These are phyloP conservation scores for Drosophila orena DNA, from an alignment of 1,140 invertebrate species.

Conservation along the genomic window DNA sequence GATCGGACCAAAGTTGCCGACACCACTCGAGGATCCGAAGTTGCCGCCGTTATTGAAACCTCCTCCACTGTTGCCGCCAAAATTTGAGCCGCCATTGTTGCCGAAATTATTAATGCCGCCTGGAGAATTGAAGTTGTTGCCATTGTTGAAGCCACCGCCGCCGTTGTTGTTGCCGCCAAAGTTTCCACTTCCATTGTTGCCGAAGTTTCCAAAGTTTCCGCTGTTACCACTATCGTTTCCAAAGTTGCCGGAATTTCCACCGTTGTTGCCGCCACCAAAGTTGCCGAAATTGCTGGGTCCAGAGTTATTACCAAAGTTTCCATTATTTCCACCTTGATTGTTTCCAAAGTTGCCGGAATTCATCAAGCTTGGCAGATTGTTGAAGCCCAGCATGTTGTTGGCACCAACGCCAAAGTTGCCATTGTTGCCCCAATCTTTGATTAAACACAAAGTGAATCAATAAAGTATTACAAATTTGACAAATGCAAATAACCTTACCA, in stretches of 20 bases:
- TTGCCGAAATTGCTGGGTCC: slow-evolving; percentile 69
- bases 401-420: slow-evolving; percentile 74
- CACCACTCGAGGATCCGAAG: neutral
- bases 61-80: slow-evolving; percentile 42
- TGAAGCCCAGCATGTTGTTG: slow-evolving; percentile 80
- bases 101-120: slow-evolving; percentile 50
- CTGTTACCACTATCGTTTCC: slow-evolving; percentile 50
- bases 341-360: slow-evolving; percentile 84
- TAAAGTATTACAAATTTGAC: neutral
- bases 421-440: slow-evolving; percentile 76
- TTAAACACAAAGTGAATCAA: neutral
- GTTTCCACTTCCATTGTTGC: slow-evolving; percentile 67
- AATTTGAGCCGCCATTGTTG: slow-evolving; percentile 58
- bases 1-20: slow-evolving; percentile 14
- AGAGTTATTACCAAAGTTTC: slow-evolving; percentile 65
- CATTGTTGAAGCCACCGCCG: slow-evolving; percentile 61
- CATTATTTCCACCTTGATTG: slow-evolving; percentile 48
- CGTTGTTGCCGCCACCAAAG: slow-evolving; percentile 53
- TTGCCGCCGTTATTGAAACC: slow-evolving; percentile 54
- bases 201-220: slow-evolving; percentile 60
- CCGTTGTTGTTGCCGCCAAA: slow-evolving; percentile 61
- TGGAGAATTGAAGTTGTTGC: slow-evolving; percentile 34
- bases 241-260: slow-evolving; percentile 55
- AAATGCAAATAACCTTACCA: slow-evolving; percentile 36
- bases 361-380: slow-evolving; percentile 74